Percentiles rank a stretch among this genome's conserved stretches.
Conservation (phyloP, 37 sponge, comb jelly and placozoan genomes). For the Axinella damicornis region DNA sequence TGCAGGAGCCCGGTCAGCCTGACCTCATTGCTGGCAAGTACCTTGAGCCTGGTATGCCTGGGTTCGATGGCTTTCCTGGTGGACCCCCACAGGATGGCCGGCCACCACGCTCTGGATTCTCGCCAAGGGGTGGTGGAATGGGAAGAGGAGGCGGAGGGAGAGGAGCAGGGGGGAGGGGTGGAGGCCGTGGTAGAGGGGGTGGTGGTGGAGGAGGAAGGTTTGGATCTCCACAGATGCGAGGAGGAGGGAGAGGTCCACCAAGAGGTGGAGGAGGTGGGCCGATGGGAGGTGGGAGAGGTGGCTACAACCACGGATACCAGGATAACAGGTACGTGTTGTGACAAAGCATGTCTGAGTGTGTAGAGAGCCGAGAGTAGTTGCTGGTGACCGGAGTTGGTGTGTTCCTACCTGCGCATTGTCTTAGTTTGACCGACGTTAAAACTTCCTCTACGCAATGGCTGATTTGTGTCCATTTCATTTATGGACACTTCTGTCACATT, state of each 20-base stretch:
- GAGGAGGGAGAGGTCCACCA: not conserved
- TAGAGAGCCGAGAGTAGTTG: no score
- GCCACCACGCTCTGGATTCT: not conserved
- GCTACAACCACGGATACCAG: not conserved
- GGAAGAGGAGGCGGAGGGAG: slow-evolving; percentile 6
- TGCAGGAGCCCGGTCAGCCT: slow-evolving; percentile 45
- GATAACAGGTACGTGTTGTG: not conserved
- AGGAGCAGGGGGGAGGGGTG: not conserved
- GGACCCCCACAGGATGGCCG: not conserved
- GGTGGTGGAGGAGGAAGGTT: slow-evolving; percentile 9
- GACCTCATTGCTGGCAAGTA: slow-evolving; percentile 54
- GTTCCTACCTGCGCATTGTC: no score
- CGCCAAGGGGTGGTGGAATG: slow-evolving; percentile 8
- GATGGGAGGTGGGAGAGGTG: slow-evolving; percentile 7
- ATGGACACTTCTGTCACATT: no score
- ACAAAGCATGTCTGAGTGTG: no score
- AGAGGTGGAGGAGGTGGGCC: slow-evolving; percentile 3
- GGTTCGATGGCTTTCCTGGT: slow-evolving; percentile 13
- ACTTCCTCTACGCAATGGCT: no score
- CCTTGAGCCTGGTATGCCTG: slow-evolving; percentile 14
- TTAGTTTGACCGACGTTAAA: no score
- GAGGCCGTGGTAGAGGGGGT: slow-evolving; percentile 15
- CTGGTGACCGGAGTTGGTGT: no score
- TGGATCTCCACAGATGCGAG: not conserved
- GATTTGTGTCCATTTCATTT: no score